phyloP scores from a whole-genome alignment of 1,140 invertebrate genomes.

The Latrodectus geometricus region DNA sequence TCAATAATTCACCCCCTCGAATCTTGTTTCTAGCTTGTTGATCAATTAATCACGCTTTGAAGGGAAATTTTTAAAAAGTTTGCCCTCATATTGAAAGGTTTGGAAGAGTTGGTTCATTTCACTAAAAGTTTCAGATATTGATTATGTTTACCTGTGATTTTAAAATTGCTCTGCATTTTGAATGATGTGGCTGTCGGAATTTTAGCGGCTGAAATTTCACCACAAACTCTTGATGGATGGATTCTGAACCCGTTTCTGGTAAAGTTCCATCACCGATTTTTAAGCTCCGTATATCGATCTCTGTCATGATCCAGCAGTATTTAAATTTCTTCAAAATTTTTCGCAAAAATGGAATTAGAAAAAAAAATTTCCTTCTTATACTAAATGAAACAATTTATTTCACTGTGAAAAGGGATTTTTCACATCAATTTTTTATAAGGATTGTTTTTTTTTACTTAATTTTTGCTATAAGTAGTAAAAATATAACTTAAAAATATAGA shows the following conservation, averaged over 20 bases:
- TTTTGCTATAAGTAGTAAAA: no score
- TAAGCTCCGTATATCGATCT: no score
- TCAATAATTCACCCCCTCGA: slow-evolving; percentile 44
- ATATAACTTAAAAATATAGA: no score
- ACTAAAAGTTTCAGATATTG: slow-evolving; percentile 5
- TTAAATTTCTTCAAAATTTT: no score
- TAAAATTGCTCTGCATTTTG: slow-evolving; percentile 38
- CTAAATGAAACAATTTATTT: no score
- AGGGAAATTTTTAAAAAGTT: slow-evolving; percentile 47
- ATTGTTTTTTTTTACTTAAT: no score
- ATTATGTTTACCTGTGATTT: slow-evolving; percentile 50
- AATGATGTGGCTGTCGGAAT: slow-evolving; percentile 37
- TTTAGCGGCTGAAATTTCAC: neutral
- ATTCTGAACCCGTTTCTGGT: neutral
- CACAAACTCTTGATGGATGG: neutral
- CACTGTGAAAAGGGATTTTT: no score
- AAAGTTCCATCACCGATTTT: no score
- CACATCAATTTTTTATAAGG: no score
- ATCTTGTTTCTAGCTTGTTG: slow-evolving; percentile 41
- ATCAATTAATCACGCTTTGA: slow-evolving; percentile 53
- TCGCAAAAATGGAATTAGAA: no score
- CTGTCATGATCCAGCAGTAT: no score
- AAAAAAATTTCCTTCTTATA: no score
- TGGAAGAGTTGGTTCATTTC: neutral
- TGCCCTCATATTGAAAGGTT: neutral